phyloP scores from a whole-genome alignment of 1,140 invertebrate genomes.

The Stenopsyche tienmushanensis region DNA sequence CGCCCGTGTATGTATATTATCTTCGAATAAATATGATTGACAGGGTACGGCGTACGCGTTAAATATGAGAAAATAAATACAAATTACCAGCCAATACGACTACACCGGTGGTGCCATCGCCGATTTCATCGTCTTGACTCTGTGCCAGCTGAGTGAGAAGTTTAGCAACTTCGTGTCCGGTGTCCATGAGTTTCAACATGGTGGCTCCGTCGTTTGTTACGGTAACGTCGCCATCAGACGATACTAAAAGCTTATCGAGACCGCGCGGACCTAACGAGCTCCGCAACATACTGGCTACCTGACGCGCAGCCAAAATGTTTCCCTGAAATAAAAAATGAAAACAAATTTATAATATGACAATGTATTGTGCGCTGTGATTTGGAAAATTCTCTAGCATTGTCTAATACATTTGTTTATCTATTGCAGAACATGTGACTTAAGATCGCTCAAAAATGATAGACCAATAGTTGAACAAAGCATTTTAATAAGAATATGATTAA shows the following conservation, averaged over 20 bases:
- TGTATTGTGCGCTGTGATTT: too few species aligned
- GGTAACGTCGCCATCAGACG: slow-evolving; percentile 95
- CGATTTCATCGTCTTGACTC: slow-evolving; percentile 99
- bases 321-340: slow-evolving; percentile 63
- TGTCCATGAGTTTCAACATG: slow-evolving; percentile 98
- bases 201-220: slow-evolving; percentile 99
- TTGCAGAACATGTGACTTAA: too few species aligned
- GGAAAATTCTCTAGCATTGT: too few species aligned
- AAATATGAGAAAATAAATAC: slow-evolving; percentile 3
- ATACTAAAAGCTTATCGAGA: slow-evolving; percentile 96
- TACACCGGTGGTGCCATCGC: slow-evolving; percentile 99
- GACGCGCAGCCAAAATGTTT: slow-evolving; percentile 92
- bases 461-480: too few species aligned
- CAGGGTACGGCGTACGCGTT: too few species aligned
- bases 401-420: too few species aligned
- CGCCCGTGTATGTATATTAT: too few species aligned
- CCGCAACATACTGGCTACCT: slow-evolving; percentile 85
- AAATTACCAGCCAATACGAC: slow-evolving; percentile 70
- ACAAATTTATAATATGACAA: too few species aligned
- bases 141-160: slow-evolving; percentile 97
- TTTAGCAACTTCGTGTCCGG: slow-evolving; percentile 98
- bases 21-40: background rate
- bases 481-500: too few species aligned
- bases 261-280: slow-evolving; percentile 97
- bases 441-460: too few species aligned